phyloP scores from a whole-genome alignment of 1,140 invertebrate species.

The Drosophila sulfurigaster region DNA sequence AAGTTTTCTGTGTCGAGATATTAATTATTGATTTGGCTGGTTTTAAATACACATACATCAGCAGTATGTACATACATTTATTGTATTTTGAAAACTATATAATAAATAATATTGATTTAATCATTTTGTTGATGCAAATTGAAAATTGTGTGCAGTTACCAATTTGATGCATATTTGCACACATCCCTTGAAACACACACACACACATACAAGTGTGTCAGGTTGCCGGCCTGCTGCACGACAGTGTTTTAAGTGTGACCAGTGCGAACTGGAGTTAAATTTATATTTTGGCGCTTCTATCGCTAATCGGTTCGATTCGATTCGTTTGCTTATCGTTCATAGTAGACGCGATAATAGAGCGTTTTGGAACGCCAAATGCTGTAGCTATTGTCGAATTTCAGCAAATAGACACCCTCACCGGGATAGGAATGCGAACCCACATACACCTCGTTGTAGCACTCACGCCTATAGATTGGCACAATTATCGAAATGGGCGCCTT shows the following conservation, averaged over 20 bases:
- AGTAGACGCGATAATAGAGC: slow-evolving; percentile 99
- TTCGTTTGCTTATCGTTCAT: slow-evolving; percentile 88
- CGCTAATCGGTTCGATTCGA: no score
- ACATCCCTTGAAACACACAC: slow-evolving; percentile 15
- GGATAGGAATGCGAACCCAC: slow-evolving; percentile 98
- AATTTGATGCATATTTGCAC: slow-evolving; percentile 23
- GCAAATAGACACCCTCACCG: slow-evolving; percentile 97
- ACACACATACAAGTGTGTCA: slow-evolving; percentile 12
- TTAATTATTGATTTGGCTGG: background rate
- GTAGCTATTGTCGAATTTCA: slow-evolving; percentile 99
- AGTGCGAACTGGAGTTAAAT: background rate
- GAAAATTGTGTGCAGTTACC: slow-evolving; percentile 33
- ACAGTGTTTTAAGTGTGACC: slow-evolving; percentile 5
- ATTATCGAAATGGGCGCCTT: slow-evolving; percentile 91
- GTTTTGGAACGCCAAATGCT: slow-evolving; percentile 99
- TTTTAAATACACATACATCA: background rate
- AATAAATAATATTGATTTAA: slow-evolving; percentile 72
- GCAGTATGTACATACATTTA: slow-evolving; percentile 4
- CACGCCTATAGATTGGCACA: slow-evolving; percentile 97
- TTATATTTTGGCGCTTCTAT: slow-evolving; percentile 36
- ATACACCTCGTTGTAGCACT: slow-evolving; percentile 98
- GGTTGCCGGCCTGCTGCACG: no score
- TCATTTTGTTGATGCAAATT: slow-evolving; percentile 28
- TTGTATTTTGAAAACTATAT: slow-evolving; percentile 68
- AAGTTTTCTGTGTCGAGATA: background rate